Evolutionary conservation across 2,888 invertebrate genomes (phyloP).

Genomic region (Parapristionchus giblindavisi): DNA sequence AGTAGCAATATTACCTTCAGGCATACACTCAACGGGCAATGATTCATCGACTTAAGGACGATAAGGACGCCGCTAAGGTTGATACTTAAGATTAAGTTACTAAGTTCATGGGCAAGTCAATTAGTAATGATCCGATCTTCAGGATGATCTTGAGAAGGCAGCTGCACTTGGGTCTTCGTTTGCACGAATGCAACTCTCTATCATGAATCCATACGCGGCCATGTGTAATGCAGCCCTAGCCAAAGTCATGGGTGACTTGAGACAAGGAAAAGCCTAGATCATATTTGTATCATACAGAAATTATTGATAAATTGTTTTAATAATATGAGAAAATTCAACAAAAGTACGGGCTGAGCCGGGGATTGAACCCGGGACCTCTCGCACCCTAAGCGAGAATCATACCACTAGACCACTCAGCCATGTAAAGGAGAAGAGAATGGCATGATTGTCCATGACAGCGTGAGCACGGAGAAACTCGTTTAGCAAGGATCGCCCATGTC

Average conservation of each 20-base stretch:
- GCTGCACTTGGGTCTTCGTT: constrained; percentile 85
- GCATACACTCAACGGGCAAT: constrained; percentile 87
- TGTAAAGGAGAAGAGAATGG: too few relatives aligned
- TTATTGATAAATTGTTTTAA: too few relatives aligned
- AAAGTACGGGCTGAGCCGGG: constrained; percentile 46
- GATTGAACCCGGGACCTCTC: constrained; percentile 66
- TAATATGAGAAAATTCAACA: too few relatives aligned
- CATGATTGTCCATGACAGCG: too few relatives aligned
- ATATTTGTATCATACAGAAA: too few relatives aligned
- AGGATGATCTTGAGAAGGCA: constrained; percentile 81
- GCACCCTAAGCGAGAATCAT: constrained; percentile 69
- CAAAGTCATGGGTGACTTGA: constrained; percentile 64
- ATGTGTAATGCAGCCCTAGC: constrained; percentile 86
- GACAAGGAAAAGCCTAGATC: constrained; percentile 43
- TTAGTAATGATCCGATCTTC: constrained; percentile 51
- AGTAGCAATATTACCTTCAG: constrained; percentile 70
- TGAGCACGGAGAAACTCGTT: too few relatives aligned
- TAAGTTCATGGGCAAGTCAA: not conserved
- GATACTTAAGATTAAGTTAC: not conserved
- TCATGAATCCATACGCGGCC: constrained; percentile 92
- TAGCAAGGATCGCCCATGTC: too few relatives aligned
- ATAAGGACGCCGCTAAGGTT: constrained; percentile 77
- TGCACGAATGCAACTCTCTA: constrained; percentile 83
- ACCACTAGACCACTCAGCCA: too few relatives aligned
- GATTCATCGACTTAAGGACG: constrained; percentile 79